These are phyloP conservation scores for Stomatorhinus walkeri DNA, from an alignment of 2,797 vertebrate genomes.

Conservation along the genomic window DNA sequence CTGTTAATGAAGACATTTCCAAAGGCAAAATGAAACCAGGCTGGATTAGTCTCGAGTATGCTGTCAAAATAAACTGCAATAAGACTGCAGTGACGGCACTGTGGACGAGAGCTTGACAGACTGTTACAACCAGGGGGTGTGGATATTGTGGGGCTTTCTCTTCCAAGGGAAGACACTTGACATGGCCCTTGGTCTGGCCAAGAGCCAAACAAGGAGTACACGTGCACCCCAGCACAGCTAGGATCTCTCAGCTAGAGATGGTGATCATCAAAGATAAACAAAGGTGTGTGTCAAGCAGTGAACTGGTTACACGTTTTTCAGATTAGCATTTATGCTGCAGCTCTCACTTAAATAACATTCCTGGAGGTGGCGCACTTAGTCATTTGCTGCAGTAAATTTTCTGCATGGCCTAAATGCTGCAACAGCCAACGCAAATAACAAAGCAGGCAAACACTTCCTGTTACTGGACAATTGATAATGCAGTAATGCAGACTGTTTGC, in stretches of 20 bases:
- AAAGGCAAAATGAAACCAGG: not conserved
- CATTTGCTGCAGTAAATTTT: not conserved
- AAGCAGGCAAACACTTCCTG: not conserved
- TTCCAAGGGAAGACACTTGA: not conserved
- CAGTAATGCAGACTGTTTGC: not conserved
- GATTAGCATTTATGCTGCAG: not conserved
- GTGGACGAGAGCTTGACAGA: not conserved
- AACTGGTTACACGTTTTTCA: not conserved
- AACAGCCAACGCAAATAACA: not conserved
- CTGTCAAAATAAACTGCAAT: not conserved
- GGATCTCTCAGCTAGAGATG: not conserved
- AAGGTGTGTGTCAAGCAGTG: not conserved
- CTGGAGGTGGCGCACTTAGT: not conserved
- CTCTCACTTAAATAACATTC: not conserved
- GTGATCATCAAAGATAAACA: not conserved
- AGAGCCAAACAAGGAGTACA: not conserved
- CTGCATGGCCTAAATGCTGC: not conserved
- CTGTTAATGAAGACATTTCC: not conserved
- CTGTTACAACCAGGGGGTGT: not conserved
- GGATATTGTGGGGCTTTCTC: not conserved
- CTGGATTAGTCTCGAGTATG: not conserved
- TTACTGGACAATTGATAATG: not conserved
- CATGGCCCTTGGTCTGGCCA: not conserved
- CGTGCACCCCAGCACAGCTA: not conserved
- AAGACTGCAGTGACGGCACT: not conserved